phyloP scores from a whole-genome alignment of 2,888 invertebrate genomes.

The Therioaphis trifolii region DNA sequence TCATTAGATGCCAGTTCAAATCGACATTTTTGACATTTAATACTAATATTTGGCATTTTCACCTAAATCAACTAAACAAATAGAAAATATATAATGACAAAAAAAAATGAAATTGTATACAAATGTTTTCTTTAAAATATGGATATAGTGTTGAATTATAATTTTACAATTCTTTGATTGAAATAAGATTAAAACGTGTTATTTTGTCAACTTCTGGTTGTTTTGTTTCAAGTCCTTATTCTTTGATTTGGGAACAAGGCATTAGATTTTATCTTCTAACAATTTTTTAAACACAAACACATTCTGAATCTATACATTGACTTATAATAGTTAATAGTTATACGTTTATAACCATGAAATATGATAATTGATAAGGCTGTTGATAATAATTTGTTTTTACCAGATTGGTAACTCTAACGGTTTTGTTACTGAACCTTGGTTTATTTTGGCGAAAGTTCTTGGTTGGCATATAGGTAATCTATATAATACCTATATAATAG shows the following conservation, averaged over 20 bases:
- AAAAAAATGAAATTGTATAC: background rate
- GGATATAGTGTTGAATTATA: background rate
- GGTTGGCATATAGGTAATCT: conserved; percentile 48
- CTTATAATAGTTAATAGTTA: too few relatives aligned
- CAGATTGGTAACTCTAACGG: conserved; percentile 29
- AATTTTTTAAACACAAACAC: too few relatives aligned
- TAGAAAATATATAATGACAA: background rate
- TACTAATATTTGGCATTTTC: conserved; percentile 57
- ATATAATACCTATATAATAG: background rate
- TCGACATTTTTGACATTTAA: conserved; percentile 66
- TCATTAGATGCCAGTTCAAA: conserved; percentile 62
- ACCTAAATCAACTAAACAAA: background rate
- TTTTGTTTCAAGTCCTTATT: too few relatives aligned
- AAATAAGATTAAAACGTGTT: background rate
- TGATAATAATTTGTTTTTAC: conserved; percentile 41
- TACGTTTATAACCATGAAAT: too few relatives aligned
- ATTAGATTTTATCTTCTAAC: too few relatives aligned
- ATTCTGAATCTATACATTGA: too few relatives aligned
- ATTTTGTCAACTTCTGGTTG: too few relatives aligned
- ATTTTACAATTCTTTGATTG: too few relatives aligned
- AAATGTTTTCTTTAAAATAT: background rate
- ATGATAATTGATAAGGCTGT: background rate
- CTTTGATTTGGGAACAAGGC: too few relatives aligned
- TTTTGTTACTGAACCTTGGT: conserved; percentile 36
- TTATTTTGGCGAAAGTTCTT: conserved; percentile 54